These are phyloP conservation scores for Electrona antarctica DNA, from an alignment of 2,113 vertebrate species.

Conservation along the genomic window DNA sequence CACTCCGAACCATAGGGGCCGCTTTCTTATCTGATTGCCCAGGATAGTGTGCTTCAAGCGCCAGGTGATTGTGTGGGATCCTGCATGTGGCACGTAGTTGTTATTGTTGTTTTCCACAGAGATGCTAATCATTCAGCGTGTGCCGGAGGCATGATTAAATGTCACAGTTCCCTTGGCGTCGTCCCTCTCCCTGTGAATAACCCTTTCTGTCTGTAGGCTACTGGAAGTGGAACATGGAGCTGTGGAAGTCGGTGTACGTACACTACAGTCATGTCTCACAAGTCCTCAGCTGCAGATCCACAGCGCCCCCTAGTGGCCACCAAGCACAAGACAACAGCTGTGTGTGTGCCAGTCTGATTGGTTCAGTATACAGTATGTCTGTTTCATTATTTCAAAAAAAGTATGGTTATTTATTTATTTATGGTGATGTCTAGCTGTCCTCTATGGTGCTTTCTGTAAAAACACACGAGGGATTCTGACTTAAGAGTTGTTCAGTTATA, in stretches of 20 bases:
- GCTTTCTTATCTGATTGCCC: conserved; percentile 48
- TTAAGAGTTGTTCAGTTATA: too few species aligned
- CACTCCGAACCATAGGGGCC: conserved; percentile 24
- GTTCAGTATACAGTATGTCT: too few species aligned
- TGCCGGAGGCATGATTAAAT: conserved; percentile 63
- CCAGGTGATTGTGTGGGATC: conserved; percentile 59
- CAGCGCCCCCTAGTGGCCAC: conserved; percentile 60
- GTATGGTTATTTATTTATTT: too few species aligned
- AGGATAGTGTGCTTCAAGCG: conserved; percentile 20
- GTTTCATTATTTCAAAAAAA: too few species aligned
- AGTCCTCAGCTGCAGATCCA: conserved; percentile 38
- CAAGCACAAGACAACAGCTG: background rate
- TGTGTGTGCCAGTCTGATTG: background rate
- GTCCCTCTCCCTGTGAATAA: conserved; percentile 52
- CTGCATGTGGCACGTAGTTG: conserved; percentile 50
- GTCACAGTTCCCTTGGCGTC: conserved; percentile 56
- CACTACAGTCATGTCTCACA: conserved; percentile 2
- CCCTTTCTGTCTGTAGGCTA: conserved; percentile 35
- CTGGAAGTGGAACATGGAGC: too few species aligned
- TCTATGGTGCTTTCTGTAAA: too few species aligned
- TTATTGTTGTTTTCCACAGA: conserved; percentile 58
- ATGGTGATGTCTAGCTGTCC: too few species aligned
- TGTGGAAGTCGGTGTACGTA: too few species aligned
- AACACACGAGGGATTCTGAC: too few species aligned
- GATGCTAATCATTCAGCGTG: conserved; percentile 68